phyloP scores from a whole-genome alignment of 2,797 vertebrate genomes.

The Phylloscopus collybita region DNA sequence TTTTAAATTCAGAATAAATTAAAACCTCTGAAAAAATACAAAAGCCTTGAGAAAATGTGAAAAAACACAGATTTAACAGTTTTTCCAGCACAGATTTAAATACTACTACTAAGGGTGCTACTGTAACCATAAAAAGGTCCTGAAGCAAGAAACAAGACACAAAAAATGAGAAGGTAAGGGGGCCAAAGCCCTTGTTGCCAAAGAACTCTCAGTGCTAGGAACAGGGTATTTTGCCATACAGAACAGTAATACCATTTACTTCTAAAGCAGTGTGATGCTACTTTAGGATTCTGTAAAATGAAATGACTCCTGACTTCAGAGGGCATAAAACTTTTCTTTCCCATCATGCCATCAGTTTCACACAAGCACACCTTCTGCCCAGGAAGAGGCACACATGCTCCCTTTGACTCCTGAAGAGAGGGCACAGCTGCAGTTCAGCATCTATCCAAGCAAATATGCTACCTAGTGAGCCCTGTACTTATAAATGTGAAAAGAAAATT shows the following conservation, averaged over 20 bases:
- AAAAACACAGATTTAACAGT: neutral
- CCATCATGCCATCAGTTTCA: neutral
- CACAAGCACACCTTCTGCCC: neutral
- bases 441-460: neutral
- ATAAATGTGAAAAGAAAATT: neutral
- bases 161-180: neutral
- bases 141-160: neutral
- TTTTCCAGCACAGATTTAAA: neutral
- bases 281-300: neutral
- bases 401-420: neutral
- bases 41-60: neutral
- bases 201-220: neutral
- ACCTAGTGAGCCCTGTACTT: neutral
- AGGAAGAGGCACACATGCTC: neutral
- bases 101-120: neutral
- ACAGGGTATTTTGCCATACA: neutral
- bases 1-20: constrained; percentile 35
- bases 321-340: neutral
- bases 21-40: neutral
- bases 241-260: neutral
- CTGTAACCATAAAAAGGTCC: neutral
- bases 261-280: rapidly evolving
- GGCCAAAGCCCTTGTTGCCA: neutral
- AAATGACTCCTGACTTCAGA: neutral
- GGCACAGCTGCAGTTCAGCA: neutral